phyloP scores from a whole-genome alignment of 2,888 invertebrate species.

The Phoenoteleia sp. region DNA sequence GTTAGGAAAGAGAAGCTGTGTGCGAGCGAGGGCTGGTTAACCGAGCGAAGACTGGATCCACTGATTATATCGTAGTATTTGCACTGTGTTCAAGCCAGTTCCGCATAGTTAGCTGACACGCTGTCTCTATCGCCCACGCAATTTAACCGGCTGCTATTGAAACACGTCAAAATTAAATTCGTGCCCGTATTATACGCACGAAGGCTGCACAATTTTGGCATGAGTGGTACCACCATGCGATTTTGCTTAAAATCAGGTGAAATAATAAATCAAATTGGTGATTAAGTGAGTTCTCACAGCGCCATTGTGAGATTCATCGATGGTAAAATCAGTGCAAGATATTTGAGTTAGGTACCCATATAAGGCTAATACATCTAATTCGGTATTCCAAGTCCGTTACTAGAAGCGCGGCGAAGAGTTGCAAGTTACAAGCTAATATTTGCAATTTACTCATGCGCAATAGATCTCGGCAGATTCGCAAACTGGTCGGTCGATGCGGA shows the following conservation, averaged over 20 bases:
- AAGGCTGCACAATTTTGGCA: no score
- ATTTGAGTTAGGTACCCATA: conserved; percentile 31
- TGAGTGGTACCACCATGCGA: no score
- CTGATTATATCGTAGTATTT: conserved; percentile 68
- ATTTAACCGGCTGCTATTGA: conserved; percentile 57
- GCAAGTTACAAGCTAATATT: conserved; percentile 83
- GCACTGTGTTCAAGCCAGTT: conserved; percentile 54
- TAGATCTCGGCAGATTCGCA: conserved; percentile 78
- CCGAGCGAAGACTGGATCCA: conserved; percentile 31
- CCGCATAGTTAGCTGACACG: conserved; percentile 54
- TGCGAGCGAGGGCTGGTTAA: conserved; percentile 24
- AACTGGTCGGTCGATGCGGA: conserved; percentile 80
- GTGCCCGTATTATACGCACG: conserved; percentile 23
- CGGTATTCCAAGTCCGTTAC: conserved; percentile 68
- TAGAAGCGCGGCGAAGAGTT: conserved; percentile 76
- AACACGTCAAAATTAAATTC: conserved; percentile 51
- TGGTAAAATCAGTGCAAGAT: conserved; percentile 24
- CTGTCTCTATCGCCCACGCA: conserved; percentile 62
- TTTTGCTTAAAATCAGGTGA: no score
- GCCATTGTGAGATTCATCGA: conserved; percentile 19
- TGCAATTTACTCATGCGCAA: conserved; percentile 82
- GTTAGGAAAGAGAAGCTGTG: conserved; percentile 24
- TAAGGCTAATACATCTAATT: conserved; percentile 62
- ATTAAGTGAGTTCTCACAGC: no score
- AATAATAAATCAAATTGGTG: no score